Evolutionary conservation across 2,888 invertebrate species (phyloP), one percentile per base, ranked within the genome.

Genomic region (Chrysomela aeneicollis): DNA sequence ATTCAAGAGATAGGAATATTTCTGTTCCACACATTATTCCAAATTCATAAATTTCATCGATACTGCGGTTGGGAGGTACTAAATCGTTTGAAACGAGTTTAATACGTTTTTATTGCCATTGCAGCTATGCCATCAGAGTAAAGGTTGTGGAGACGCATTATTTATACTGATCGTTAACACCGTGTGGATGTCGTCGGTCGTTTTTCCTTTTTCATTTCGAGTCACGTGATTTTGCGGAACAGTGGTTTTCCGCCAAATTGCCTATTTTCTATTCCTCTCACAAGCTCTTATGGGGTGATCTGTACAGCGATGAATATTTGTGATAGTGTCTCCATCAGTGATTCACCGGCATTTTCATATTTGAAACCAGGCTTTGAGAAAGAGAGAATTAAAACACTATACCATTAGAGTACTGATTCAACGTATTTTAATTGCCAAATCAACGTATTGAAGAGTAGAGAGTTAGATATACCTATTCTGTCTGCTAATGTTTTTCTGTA

Each of bases 81-180:
- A 60, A 60, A 64, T 64, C 64, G 50, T 46, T 18, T 9, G 22
- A 47, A 61, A 64, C 58, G 52, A 57, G 51, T 61, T 51, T 51
- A 61, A 64, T 64, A 60, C 60, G 30, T 64, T 64, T 64, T 64
- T 64, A 64, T 64, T 64, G 64, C 61, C 35, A 42, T 61, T 61
- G 50, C 61, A 47, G 30, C 42, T 15, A 42, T 30, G 35, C 61
- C 61, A 60, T 64, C 55, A 55, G 55, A 37, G 54, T 55, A 51
- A 26, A 32, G 61, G 50, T 46, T 55, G 52, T 52, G 37, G 59
- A 54, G 22, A 46, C 47, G 47, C 59, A 62, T 66, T 66, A 62
- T 66, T 66, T 59, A 66, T 53, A 55, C 30, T 52, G 62, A 32
- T 62, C 62, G 59, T 66, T 66, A 62, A 53, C 62, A 62, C 55